Evolutionary conservation across 2,888 invertebrate genomes (phyloP).

Genomic region (Polylopha cassiicola): DNA sequence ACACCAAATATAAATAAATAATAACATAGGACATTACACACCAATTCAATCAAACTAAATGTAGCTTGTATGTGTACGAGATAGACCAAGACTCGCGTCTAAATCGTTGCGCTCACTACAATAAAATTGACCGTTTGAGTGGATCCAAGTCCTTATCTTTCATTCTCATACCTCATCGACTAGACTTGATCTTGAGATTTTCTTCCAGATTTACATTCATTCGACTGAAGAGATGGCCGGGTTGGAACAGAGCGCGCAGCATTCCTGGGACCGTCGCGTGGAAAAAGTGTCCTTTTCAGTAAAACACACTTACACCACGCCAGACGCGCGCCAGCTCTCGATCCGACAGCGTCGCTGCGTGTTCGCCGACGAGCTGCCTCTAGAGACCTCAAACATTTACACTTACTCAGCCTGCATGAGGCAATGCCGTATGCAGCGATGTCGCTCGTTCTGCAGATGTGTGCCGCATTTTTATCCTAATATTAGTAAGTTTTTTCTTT

Average conservation of each 20-base stretch:
- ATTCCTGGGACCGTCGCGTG: constrained; percentile 81
- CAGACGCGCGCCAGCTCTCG: constrained; percentile 82
- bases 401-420: constrained; percentile 85
- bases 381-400: constrained; percentile 79
- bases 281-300: constrained; percentile 81
- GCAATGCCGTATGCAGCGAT: constrained; percentile 83
- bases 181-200: no score
- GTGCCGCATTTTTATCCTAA: constrained; percentile 84
- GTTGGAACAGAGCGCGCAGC: constrained; percentile 82
- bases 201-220: constrained; percentile 77
- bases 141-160: no score
- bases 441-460: constrained; percentile 81
- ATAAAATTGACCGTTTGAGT: no score
- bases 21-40: no score
- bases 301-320: constrained; percentile 86
- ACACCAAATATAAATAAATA: no score
- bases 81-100: no score
- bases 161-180: no score
- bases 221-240: constrained; percentile 84
- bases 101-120: no score
- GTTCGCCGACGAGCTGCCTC: constrained; percentile 80
- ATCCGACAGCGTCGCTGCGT: constrained; percentile 83
- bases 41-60: no score
- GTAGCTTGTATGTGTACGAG: no score
- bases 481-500: constrained; percentile 57